These are phyloP conservation scores for Agrotis segetum DNA, from an alignment of 2,888 invertebrate genomes.

Conservation along the genomic window DNA sequence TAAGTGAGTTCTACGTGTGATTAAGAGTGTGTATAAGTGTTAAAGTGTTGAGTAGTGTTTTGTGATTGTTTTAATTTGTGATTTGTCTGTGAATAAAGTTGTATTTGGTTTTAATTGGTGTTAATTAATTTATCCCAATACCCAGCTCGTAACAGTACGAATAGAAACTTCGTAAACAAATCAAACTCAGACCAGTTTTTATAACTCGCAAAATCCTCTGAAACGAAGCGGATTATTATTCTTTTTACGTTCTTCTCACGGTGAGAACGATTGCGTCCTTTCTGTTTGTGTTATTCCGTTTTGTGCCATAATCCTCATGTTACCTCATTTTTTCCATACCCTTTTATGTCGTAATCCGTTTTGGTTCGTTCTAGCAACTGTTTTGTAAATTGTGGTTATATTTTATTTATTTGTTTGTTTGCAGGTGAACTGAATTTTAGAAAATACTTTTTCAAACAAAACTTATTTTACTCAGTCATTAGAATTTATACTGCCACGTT, in stretches of 20 bases:
- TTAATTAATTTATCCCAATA: too few species aligned
- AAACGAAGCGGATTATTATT: conserved; percentile 55
- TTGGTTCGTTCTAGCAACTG: conserved; percentile 4
- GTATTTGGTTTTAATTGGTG: too few species aligned
- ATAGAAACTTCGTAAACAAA: not conserved
- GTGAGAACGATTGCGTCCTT: conserved; percentile 54
- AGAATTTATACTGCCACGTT: too few species aligned
- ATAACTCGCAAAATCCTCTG: conserved; percentile 41
- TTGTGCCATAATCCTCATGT: conserved; percentile 54
- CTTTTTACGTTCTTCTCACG: conserved; percentile 42
- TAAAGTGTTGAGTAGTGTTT: too few species aligned
- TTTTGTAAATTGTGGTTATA: conserved; percentile 23
- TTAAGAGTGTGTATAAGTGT: too few species aligned
- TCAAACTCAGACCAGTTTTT: conserved; percentile 20
- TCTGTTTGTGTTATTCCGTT: conserved; percentile 57
- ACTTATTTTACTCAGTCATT: too few species aligned
- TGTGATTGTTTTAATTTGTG: too few species aligned
- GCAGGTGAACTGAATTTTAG: not conserved
- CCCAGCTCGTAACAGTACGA: too few species aligned
- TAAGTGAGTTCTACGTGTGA: too few species aligned
- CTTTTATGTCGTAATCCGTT: conserved; percentile 45
- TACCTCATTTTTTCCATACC: conserved; percentile 47
- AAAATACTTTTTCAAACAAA: too few species aligned
- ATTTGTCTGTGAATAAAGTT: too few species aligned
- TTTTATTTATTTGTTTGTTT: conserved; percentile 14